Evolutionary conservation across 2,113 vertebrate genomes (phyloP), one percentile per base, ranked within the genome.

Genomic region (Todiramphus chloris): DNA sequence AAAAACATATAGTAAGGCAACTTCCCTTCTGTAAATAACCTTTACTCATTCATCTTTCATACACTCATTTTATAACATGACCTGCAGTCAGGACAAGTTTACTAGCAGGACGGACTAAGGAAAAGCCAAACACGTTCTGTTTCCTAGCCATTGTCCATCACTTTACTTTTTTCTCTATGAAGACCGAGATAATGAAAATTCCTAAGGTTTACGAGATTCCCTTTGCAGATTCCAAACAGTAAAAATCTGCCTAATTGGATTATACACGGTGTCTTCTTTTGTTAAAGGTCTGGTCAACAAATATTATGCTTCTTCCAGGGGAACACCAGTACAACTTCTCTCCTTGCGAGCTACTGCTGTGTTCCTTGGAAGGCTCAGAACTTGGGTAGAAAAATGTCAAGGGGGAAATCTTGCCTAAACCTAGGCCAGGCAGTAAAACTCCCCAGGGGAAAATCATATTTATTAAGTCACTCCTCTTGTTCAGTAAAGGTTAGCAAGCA

Each of bases 401-500:
- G 72, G 87, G 69, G 83, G 72, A 92, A 94, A 89, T 55, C 41
- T 85, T 66, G 51, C 43, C 90, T 50, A 84, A 96, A 89, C 66
- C 62, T 95, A 82, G 33, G 35, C 63, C 53, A 95, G 28, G 41
- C 76, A 87, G 67, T 81, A 95, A 93, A 96, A 83, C 19, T 93
- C 72, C 59, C 79, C 48, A 83, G 87, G 93, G 58, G 39, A 84
- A 96, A 81, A 62, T 77, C 67, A 83, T 80, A 76, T 75, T 92
- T 94, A 87, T 56, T 63, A 95, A 96, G 89, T 85, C 37, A 73
- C 51, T 87, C n/a, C 12, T 91, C 50, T 63, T 87, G 58, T 69
- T 89, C 91, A 87, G 81, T 91, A 94, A 97, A 96, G 89, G 90
- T 96, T 96, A 96, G 89, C 74, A 91, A 97, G 78, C 92, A 91